phyloP scores from a whole-genome alignment of 2,113 vertebrate species.

The Fukomys damarensis region DNA sequence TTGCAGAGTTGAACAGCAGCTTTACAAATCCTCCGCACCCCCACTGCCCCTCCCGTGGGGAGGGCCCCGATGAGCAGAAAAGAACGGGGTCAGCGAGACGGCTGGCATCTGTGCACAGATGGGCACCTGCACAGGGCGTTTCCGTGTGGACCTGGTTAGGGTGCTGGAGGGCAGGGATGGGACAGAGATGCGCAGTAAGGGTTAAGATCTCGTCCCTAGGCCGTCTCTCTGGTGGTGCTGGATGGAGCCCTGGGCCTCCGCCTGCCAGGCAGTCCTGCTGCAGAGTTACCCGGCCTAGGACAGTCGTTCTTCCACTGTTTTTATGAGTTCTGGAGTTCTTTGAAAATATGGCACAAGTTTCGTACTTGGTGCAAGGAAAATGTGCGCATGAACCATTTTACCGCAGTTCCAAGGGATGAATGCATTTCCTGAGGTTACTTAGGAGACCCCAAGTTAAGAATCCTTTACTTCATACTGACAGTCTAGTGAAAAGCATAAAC shows the following conservation, averaged over 20 bases:
- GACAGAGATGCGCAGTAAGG: too few relatives aligned
- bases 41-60: neutral
- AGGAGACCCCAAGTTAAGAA: neutral
- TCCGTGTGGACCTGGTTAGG: too few relatives aligned
- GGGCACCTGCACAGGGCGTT: too few relatives aligned
- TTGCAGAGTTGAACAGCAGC: neutral
- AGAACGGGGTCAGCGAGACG: neutral
- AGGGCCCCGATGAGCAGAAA: neutral
- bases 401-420: neutral
- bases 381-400: neutral
- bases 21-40: neutral
- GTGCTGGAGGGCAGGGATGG: too few relatives aligned
- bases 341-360: slow-evolving; percentile 20
- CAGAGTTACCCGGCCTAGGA: neutral
- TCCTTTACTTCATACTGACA: slow-evolving; percentile 32
- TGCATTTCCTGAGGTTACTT: neutral
- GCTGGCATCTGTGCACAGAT: too few relatives aligned
- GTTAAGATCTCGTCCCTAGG: too few relatives aligned
- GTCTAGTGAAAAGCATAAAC: neutral
- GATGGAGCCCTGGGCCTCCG: neutral
- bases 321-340: neutral
- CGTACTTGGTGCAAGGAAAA: neutral
- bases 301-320: neutral
- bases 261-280: neutral
- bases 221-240: neutral